Percentiles rank a stretch among this genome's conserved stretches.
phyloP scores from a whole-genome alignment of 2,888 invertebrate species.

The Drosophila borborema region DNA sequence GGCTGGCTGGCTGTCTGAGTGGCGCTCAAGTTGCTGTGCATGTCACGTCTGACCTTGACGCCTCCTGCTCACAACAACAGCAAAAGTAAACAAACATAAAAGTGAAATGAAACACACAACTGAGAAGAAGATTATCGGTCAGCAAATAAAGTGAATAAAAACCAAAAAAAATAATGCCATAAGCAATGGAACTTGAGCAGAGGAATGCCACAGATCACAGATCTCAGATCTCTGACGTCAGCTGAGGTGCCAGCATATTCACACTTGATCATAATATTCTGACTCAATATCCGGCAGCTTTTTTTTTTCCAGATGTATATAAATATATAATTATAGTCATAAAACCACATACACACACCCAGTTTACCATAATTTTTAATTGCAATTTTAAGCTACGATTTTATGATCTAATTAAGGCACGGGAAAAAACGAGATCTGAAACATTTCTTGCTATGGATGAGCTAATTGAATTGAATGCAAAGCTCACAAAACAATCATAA shows the following conservation, averaged over 20 bases:
- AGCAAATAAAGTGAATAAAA: conserved; percentile 35
- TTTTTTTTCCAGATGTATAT: conserved; percentile 14
- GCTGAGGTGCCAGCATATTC: conserved; percentile 34
- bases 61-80: conserved; percentile 49
- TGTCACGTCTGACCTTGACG: conserved; percentile 69
- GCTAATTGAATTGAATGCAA: conserved; percentile 29
- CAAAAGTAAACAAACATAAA: conserved; percentile 45
- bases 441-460: conserved; percentile 13
- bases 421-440: conserved; percentile 21
- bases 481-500: conserved; percentile 12
- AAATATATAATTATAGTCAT: conserved; percentile 10
- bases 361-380: conserved; percentile 22
- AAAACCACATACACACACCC: conserved; percentile 15
- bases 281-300: conserved; percentile 46
- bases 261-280: conserved; percentile 42
- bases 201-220: conserved; percentile 24
- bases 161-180: conserved; percentile 33
- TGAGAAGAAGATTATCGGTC: conserved; percentile 35
- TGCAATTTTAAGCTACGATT: conserved; percentile 14
- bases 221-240: conserved; percentile 37
- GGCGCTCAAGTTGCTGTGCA: conserved; percentile 68
- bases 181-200: conserved; percentile 19
- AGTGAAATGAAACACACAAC: conserved; percentile 45
- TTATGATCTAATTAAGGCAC: conserved; percentile 48
- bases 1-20: conserved; percentile 36